Percentiles rank a stretch among this genome's conserved stretches.
These are phyloP conservation scores for Hiodon alosoides DNA, from an alignment of 2,113 vertebrate genomes.

Conservation along the genomic window DNA sequence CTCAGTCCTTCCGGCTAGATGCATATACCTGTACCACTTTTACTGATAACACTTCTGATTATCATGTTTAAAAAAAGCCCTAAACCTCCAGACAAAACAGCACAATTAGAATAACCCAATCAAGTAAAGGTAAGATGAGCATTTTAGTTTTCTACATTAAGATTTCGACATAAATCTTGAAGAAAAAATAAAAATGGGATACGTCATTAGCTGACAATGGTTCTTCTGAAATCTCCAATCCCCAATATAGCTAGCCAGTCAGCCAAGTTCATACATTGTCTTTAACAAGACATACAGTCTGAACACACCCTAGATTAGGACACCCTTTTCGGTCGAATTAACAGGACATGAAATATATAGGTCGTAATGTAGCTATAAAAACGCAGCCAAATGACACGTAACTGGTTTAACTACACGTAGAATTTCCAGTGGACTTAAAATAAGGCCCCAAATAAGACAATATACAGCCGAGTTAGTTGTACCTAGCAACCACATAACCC, in stretches of 20 bases:
- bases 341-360: too few relatives aligned
- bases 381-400: background rate
- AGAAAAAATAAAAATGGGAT: too few relatives aligned
- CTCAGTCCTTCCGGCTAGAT: too few relatives aligned
- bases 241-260: too few relatives aligned
- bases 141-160: too few relatives aligned
- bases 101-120: background rate
- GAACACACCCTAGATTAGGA: too few relatives aligned
- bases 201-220: too few relatives aligned
- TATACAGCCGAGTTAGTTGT: background rate
- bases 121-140: background rate
- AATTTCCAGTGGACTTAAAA: background rate
- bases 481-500: background rate
- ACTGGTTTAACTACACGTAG: background rate
- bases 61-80: background rate
- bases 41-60: background rate
- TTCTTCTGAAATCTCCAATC: too few relatives aligned
- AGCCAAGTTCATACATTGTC: too few relatives aligned
- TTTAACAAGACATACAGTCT: too few relatives aligned
- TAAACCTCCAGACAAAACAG: background rate
- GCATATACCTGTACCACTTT: background rate
- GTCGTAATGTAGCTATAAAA: background rate
- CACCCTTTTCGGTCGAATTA: too few relatives aligned
- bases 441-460: background rate
- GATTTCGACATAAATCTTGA: too few relatives aligned